Evolutionary conservation across 2,797 vertebrate species (phyloP).

Genomic region (Eulemur coronatus): DNA sequence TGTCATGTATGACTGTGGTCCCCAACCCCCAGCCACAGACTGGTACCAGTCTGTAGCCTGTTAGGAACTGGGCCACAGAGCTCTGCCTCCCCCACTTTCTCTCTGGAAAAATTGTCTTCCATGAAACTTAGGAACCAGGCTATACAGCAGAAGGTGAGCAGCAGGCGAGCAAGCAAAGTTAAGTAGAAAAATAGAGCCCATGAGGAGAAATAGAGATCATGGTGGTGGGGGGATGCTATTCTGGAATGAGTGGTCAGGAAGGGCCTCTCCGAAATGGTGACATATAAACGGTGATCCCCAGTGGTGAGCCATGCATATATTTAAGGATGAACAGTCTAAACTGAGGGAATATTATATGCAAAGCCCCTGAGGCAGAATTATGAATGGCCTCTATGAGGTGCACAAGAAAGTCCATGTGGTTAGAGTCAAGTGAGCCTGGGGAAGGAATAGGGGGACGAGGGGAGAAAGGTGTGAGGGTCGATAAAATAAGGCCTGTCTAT

Average conservation of each 20-base stretch:
- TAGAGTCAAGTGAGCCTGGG: not conserved
- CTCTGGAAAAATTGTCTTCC: too few relatives aligned
- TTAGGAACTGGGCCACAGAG: too few relatives aligned
- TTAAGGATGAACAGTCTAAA: not conserved
- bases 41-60: too few relatives aligned
- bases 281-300: not conserved
- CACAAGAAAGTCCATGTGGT: not conserved
- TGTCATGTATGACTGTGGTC: not conserved
- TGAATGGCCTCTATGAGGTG: not conserved
- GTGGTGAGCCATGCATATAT: not conserved
- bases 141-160: too few relatives aligned
- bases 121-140: too few relatives aligned
- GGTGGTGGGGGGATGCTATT: not conserved
- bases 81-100: too few relatives aligned
- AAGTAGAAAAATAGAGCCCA: not conserved
- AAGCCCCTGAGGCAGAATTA: not conserved
- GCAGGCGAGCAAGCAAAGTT: not conserved
- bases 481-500: not conserved
- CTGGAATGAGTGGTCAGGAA: not conserved
- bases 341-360: not conserved
- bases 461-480: not conserved
- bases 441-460: not conserved
- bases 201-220: not conserved
- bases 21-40: too few relatives aligned
- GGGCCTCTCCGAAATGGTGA: not conserved